phyloP scores from a whole-genome alignment of 23 tunicate species.

The Botrylloides violaceus region DNA sequence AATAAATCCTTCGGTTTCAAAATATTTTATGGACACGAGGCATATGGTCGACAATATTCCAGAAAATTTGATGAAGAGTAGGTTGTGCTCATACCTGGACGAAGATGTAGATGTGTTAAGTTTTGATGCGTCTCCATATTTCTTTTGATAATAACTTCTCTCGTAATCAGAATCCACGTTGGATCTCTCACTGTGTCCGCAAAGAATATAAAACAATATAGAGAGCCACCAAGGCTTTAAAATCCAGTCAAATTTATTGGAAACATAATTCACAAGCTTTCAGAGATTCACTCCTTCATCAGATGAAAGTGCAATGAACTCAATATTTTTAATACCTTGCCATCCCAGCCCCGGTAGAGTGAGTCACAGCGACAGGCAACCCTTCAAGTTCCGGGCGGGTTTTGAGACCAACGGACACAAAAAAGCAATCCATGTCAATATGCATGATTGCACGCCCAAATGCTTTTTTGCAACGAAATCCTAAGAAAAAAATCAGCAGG shows the following conservation, averaged over 20 bases:
- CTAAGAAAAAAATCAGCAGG: not conserved
- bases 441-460: slow-evolving; percentile 39
- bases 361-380: slow-evolving; percentile 80
- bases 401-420: slow-evolving; percentile 75
- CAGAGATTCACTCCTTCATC: too few relatives aligned
- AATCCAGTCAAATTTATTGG: too few relatives aligned
- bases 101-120: not conserved
- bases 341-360: slow-evolving; percentile 25
- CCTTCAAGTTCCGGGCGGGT: slow-evolving; percentile 60
- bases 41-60: too few relatives aligned
- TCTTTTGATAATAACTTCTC: slow-evolving; percentile 41
- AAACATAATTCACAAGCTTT: too few relatives aligned
- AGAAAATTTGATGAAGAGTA: too few relatives aligned
- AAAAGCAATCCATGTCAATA: slow-evolving; percentile 94
- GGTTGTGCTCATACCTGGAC: not conserved
- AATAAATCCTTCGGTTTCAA: too few relatives aligned
- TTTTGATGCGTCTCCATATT: slow-evolving; percentile 2
- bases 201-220: too few relatives aligned
- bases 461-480: not conserved
- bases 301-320: too few relatives aligned
- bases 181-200: slow-evolving; percentile 18
- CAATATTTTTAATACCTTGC: too few relatives aligned
- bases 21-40: too few relatives aligned
- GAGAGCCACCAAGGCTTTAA: too few relatives aligned
- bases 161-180: slow-evolving; percentile 43